Evolutionary conservation across 2,797 vertebrate genomes (phyloP).

Genomic region (Urophycis tenuis): DNA sequence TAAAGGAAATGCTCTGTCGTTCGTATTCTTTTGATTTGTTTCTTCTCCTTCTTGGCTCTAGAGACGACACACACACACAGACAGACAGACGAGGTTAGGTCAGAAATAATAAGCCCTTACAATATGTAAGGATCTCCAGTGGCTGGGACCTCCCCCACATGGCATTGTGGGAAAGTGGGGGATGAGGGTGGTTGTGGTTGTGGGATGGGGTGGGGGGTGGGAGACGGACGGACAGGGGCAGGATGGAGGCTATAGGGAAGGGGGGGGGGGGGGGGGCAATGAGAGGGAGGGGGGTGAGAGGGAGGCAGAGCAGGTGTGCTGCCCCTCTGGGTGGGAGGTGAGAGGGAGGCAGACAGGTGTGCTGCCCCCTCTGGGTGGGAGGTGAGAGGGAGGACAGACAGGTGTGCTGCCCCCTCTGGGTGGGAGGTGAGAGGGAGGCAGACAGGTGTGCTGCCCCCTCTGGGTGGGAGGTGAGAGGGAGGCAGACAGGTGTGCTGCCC

Average conservation of each 20-base stretch:
- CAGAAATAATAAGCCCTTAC: slow-evolving; percentile 81
- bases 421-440: no score
- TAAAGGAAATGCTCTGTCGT: slow-evolving; percentile 56
- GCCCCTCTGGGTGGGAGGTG: no score
- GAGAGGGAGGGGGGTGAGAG: slow-evolving; percentile 10
- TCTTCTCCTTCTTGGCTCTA: slow-evolving; percentile 51
- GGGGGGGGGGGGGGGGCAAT: slow-evolving; percentile 21
- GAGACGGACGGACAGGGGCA: slow-evolving; percentile 41
- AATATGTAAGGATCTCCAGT: slow-evolving; percentile 83
- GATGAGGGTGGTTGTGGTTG: slow-evolving; percentile 32
- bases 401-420: no score
- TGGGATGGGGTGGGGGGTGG: slow-evolving; percentile 13
- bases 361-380: slow-evolving; percentile 67
- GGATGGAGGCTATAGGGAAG: slow-evolving; percentile 19
- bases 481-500: no score
- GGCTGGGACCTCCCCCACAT: slow-evolving; percentile 72
- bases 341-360: slow-evolving; percentile 25
- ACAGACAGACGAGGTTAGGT: slow-evolving; percentile 68
- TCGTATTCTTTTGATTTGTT: slow-evolving; percentile 30
- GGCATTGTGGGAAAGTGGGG: slow-evolving; percentile 64
- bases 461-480: no score
- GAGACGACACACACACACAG: slow-evolving; percentile 55
- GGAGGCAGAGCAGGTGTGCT: no score
- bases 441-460: no score
- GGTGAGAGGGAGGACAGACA: no score